A percentile compares a stretch with the other conserved stretches of the same genome.
Evolutionary conservation across 2,113 vertebrate species (phyloP).

Genomic region (Pontoporia blainvillei): DNA sequence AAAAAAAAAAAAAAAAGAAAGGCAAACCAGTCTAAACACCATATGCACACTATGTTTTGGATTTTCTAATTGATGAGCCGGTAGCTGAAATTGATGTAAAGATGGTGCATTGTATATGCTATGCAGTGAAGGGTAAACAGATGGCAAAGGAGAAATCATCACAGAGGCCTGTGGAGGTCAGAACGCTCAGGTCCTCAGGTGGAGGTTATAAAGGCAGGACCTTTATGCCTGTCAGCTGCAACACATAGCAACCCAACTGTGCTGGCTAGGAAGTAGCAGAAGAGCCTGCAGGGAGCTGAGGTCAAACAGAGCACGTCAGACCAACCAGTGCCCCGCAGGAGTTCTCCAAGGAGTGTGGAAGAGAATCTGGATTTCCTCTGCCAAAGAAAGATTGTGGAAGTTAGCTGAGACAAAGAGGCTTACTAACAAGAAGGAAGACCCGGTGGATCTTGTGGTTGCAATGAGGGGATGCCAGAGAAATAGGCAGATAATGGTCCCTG

Average conservation of each 20-base stretch:
- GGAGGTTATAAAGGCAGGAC: not conserved
- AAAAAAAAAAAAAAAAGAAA: no score
- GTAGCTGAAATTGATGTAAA: not conserved
- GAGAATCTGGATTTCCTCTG: not conserved
- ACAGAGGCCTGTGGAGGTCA: accelerated
- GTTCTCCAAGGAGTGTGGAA: not conserved
- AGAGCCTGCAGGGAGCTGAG: accelerated
- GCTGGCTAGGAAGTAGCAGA: not conserved
- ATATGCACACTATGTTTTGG: not conserved
- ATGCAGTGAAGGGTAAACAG: not conserved
- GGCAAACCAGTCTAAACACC: not conserved
- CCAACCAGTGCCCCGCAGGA: not conserved
- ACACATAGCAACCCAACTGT: not conserved
- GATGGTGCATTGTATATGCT: accelerated
- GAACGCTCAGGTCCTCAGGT: not conserved
- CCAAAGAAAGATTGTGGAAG: not conserved
- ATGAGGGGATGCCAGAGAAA: not conserved
- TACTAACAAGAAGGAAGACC: not conserved
- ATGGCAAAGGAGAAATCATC: not conserved
- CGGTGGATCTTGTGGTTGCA: not conserved
- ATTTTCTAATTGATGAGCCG: not conserved
- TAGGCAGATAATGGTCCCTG: not conserved
- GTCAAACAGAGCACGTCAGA: not conserved
- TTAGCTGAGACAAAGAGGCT: not conserved
- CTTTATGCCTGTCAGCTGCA: not conserved